These are phyloP conservation scores for Paratrypauchen microcephalus DNA, from an alignment of 2,797 vertebrate species.

Conservation along the genomic window DNA sequence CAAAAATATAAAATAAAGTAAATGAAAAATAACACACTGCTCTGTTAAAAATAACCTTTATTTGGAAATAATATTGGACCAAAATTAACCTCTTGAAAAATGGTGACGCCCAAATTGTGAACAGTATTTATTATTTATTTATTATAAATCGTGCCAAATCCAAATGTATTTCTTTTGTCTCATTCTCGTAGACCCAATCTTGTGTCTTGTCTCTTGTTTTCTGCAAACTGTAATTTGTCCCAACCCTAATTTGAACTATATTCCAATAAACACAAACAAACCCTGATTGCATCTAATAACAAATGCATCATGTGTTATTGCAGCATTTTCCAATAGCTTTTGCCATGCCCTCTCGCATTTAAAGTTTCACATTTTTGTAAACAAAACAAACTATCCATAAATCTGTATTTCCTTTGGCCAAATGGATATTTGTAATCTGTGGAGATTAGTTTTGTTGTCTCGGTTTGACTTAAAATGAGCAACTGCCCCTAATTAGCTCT, in stretches of 20 bases:
- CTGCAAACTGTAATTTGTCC: too few species aligned
- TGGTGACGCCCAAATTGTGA: too few species aligned
- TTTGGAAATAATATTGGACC: too few species aligned
- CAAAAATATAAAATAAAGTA: too few species aligned
- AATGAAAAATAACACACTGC: too few species aligned
- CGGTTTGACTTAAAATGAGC: constrained; percentile 9
- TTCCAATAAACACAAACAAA: background rate
- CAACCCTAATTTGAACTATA: background rate
- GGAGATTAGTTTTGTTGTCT: constrained; percentile 2
- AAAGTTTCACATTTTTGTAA: constrained; percentile 29
- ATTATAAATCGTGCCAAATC: too few species aligned
- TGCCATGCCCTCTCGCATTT: constrained; percentile 50
- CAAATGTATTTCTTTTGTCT: too few species aligned
- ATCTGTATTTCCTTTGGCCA: constrained; percentile 1
- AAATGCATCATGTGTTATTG: background rate
- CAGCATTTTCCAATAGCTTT: background rate
- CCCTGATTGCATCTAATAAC: background rate
- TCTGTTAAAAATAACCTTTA: too few species aligned
- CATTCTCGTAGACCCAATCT: too few species aligned
- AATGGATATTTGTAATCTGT: constrained; percentile 3
- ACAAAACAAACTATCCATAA: background rate
- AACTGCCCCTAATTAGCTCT: constrained; percentile 13
- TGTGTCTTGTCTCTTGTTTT: too few species aligned
- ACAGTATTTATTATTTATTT: too few species aligned
- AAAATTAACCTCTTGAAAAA: too few species aligned